Percentiles rank a stretch among this genome's conserved stretches.
Evolutionary conservation across 1,140 invertebrate species (phyloP).

Genomic region (Caenorhabditis remanei): DNA sequence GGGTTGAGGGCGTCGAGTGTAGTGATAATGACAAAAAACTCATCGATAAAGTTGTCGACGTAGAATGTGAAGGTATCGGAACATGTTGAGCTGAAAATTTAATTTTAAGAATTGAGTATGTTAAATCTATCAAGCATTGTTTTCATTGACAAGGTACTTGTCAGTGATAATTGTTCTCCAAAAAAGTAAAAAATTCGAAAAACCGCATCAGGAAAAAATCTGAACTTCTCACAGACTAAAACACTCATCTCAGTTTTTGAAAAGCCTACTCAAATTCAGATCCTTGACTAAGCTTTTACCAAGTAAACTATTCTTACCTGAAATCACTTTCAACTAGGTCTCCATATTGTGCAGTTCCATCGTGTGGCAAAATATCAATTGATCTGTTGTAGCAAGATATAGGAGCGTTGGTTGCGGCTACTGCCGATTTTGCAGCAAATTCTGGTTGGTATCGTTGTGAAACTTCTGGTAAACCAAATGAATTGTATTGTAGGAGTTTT

Average conservation of each 20-base stretch:
- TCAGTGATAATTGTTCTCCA: no score
- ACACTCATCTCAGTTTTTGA: no score
- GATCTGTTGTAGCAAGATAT: conserved; percentile 16
- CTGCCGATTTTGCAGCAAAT: background rate
- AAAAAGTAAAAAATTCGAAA: no score
- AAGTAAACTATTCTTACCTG: background rate
- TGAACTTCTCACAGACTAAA: no score
- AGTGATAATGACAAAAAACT: conserved; percentile 19
- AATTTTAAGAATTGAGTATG: no score
- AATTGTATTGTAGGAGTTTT: background rate
- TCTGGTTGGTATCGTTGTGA: background rate
- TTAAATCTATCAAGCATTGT: no score
- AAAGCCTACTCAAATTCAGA: no score
- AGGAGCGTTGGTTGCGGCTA: background rate
- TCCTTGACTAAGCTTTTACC: no score
- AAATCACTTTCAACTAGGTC: conserved; percentile 42
- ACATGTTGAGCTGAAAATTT: conserved; percentile 20
- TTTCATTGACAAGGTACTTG: no score
- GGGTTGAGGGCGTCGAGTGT: conserved; percentile 18
- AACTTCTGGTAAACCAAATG: background rate
- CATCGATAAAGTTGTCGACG: conserved; percentile 50
- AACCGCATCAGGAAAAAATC: no score
- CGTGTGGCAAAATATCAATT: conserved; percentile 35
- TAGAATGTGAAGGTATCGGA: conserved; percentile 24
- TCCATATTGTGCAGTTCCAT: conserved; percentile 36